Evolutionary conservation across 2,888 invertebrate species (phyloP).

Genomic region (Archips xylosteana): DNA sequence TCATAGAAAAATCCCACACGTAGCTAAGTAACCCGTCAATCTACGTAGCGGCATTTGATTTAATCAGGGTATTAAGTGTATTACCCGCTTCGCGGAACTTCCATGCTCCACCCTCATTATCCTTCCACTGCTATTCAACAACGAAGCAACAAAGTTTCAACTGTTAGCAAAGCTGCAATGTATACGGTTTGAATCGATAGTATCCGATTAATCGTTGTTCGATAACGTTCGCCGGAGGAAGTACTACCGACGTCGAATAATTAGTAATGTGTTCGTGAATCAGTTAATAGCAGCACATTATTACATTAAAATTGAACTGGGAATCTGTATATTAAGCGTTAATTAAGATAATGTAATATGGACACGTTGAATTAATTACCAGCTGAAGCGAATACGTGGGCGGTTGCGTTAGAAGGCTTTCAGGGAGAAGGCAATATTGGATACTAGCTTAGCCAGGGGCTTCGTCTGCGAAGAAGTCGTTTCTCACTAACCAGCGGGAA

Average conservation of each 20-base stretch:
- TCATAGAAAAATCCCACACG: not conserved
- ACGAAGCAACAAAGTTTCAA: not conserved
- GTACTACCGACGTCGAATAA: slow-evolving; percentile 19
- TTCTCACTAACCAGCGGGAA: too few relatives aligned
- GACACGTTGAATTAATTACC: not conserved
- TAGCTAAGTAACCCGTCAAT: not conserved
- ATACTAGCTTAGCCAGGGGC: too few relatives aligned
- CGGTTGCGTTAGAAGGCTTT: not conserved
- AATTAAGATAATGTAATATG: slow-evolving; percentile 9
- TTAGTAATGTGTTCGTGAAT: slow-evolving; percentile 31
- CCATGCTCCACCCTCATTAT: not conserved
- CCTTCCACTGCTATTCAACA: slow-evolving; percentile 8
- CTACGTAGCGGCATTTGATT: not conserved
- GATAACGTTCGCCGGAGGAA: not conserved
- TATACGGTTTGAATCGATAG: not conserved
- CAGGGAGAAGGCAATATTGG: not conserved
- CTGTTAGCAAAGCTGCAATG: slow-evolving; percentile 7
- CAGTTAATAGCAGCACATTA: slow-evolving; percentile 27
- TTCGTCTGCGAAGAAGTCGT: too few relatives aligned
- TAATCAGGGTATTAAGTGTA: slow-evolving; percentile 12
- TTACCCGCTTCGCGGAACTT: not conserved
- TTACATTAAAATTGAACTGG: slow-evolving; percentile 18
- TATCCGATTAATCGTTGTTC: not conserved
- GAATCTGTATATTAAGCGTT: slow-evolving; percentile 13
- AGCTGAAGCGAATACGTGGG: not conserved